Base-by-base conservation (phyloP, 2,797 vertebrate genomes). In the Eptatretus atami region DNA sequence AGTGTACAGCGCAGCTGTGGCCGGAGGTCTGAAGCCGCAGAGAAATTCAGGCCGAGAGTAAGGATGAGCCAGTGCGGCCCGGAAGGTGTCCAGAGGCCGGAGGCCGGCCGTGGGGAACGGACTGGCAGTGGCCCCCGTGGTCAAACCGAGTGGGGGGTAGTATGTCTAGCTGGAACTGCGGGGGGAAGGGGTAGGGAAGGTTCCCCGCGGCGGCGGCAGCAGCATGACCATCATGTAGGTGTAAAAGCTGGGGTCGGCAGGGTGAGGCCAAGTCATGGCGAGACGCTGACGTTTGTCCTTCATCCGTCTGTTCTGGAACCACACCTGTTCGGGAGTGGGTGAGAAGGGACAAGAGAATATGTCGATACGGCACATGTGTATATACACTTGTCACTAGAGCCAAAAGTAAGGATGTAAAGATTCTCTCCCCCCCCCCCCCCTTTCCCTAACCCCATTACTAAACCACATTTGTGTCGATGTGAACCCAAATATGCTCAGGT, bases 271-370 rank as follows among this genome's bases (percentile, higher is more conserved):
- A 31, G 88, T 88, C 88, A 95, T 90, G 64, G 88, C 92, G 70
- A 98, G 74, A 52, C 92, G 81, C 74, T 94, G 88, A 60, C 88
- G 71, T 70, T 95, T 98, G 76, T 98, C 92, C 75, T 98, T 98
- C 92, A 98, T 98, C 70, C 92, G 76, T 66, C 92, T 81, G 77
- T 98, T 98, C 77, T 98, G 88, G 77, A 95, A 98, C 92, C 92
- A 98, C 68, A 98, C 88, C 90, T 98, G 70, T 13, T 67, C 69
- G 19, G 19, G 19, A 19, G 19, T 19, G 19, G 19, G 19, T 19
- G 19, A 19, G 19, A 2, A 65, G 53, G 67, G 53, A 66, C 11
- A 12, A 11, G 31, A 53, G 52, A 24, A 19, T 19, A 19, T 19
- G 19, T 19, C 19, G 19, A 19, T 19, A 19, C 19, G 19, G 19